Evolutionary conservation across 23 tunicate species (phyloP), one percentile per base, ranked within the genome.

Genomic region (Ascidia mentula): DNA sequence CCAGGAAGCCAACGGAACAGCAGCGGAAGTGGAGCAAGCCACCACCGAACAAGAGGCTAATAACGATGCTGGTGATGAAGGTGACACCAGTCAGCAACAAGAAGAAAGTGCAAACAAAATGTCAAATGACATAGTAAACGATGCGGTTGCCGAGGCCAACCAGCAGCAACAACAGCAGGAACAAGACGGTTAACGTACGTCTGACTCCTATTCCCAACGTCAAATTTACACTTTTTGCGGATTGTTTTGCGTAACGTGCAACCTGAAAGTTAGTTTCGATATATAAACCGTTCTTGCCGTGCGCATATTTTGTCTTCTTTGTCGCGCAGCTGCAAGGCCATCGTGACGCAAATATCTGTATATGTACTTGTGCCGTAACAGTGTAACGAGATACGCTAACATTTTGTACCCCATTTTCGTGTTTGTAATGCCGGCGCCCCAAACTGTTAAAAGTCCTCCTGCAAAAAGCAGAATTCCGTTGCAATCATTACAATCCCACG

Each of bases 51-150:
- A 79, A 38, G 79, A 74, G 40, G 86, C 72, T 6, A 38, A 69
- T 31, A 36, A 69, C n/a, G 77, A 36, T 31, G 81, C 46, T 34
- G 69, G 33, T 28, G 24, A 53, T 28, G 65, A 53, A 53, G 24
- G 22, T 53, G 83, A 60, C 20, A n/a, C n/a, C n/a, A n/a, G n/a
- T n/a, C 70, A 74, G 59, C 69, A 82, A 40, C 80, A 84, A 37
- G 74, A 77, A 31, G 79, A 53, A n/a, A 82, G 37, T 8, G 89
- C 89, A 30, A 77, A 85, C 33, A 72, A 78, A 42, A 85, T 85
- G 69, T 85, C 89, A 42, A 85, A 39, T 40, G 89, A 85, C 45
- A 85, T 85, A 46, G 89, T 85, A 36, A 85, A 78, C 80, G 89
- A 85, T 46, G 89, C 89, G 0, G 83, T 85, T 24, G 83, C 79